Base-by-base conservation (phyloP, 2,797 vertebrate genomes). In the Buceros bicornis region DNA sequence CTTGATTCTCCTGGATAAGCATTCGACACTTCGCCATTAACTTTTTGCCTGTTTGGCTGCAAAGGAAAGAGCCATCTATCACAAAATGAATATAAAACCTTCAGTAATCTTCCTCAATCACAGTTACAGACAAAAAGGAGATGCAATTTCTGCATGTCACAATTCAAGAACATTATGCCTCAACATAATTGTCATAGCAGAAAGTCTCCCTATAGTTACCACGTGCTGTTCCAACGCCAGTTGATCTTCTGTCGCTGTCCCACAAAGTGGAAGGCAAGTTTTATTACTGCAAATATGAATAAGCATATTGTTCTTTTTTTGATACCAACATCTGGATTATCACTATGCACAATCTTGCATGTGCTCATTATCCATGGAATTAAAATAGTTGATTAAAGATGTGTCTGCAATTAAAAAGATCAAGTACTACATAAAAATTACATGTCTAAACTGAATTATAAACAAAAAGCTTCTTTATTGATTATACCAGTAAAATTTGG, bases 21-120 rank as follows among this genome's bases (percentile, higher is more conserved):
- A 99, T 99, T 98, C 99, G 99, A 98, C 99, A 99, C 98, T 99
- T 99, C 98, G 99, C 99, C 99, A 99, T 99, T 99, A 99, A 98
- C 98, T 99, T 99, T 99, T 99, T 99, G 97, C 99, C 99, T 95
- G 99, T 99, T 98, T 99, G 99, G 98, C 99, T 99, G 99, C 96
- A 99, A 99, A 99, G 99, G 99, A 99, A 99, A 99, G 98, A 99
- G 98, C 98, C 99, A 98, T 98, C 98, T 98, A 99, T 99, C 99
- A 99, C 98, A 99, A 97, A 98, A 98, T 97, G 99, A 99, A 99
- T 95, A 97, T 5, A 96, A 97, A 96, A 97, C 42, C 89, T 96
- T 96, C 42, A 78, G 89, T 64, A 78, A 97, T 87, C 94, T 97
- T 97, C 95, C 97, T 95, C 95, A 95, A 76, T 92, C 91, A 97